Conservation (phyloP, 2,888 invertebrate species). For the Entomobrya multifasciata region DNA sequence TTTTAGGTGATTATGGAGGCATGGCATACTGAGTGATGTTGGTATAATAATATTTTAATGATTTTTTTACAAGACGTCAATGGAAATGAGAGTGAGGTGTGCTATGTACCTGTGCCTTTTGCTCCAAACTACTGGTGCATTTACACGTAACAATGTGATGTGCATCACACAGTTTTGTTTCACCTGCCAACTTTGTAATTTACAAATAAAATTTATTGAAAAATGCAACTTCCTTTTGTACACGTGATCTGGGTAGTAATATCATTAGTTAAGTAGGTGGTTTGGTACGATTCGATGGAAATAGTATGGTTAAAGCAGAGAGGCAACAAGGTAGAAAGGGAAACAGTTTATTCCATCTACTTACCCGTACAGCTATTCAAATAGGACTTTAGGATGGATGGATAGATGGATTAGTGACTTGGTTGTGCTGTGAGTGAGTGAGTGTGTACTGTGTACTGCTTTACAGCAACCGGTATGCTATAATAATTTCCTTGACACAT, state of each 20-base stretch:
- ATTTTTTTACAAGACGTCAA: constrained; percentile 16
- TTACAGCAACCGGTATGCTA: background rate
- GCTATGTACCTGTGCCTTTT: background rate
- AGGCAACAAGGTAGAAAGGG: background rate
- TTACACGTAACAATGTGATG: constrained; percentile 4
- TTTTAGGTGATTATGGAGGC: no score
- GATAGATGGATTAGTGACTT: constrained; percentile 28
- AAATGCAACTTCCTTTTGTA: constrained; percentile 68
- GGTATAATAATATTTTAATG: background rate
- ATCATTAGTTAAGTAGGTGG: constrained; percentile 55
- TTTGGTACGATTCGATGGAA: no score
- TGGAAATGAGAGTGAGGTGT: constrained; percentile 3
- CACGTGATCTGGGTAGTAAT: constrained; percentile 69
- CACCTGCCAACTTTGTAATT: constrained; percentile 63
- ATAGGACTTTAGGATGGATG: constrained; percentile 5
- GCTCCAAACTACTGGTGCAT: no score
- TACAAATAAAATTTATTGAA: constrained; percentile 65
- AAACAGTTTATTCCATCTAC: constrained; percentile 10
- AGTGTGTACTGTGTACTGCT: constrained; percentile 5
- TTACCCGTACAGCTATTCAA: constrained; percentile 11
- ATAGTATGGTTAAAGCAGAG: no score
- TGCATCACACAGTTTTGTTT: constrained; percentile 40
- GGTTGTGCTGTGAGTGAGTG: background rate
- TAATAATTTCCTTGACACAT: constrained; percentile 54
- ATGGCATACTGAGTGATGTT: constrained; percentile 12